A percentile compares a stretch with the other conserved stretches of the same genome.
phyloP scores from a whole-genome alignment of 2,113 vertebrate genomes.

The Nyctibius bracteatus region DNA sequence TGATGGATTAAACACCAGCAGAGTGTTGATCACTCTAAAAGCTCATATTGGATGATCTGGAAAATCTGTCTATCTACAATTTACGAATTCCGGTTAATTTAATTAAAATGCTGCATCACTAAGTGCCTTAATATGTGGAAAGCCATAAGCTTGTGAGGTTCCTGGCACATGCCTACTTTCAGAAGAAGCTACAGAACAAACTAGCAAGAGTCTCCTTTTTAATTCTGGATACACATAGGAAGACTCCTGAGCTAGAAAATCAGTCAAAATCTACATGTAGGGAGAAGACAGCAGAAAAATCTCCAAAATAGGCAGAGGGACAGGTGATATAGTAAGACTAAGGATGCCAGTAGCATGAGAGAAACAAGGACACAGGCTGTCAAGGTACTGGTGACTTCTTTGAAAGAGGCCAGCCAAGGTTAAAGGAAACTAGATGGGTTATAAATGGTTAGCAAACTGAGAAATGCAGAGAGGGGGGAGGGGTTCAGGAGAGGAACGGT shows the following conservation, averaged over 20 bases:
- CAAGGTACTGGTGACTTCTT: not conserved
- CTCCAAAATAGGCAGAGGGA: not conserved
- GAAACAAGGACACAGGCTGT: not conserved
- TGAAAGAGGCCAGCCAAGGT: not conserved
- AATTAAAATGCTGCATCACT: slow-evolving; percentile 62
- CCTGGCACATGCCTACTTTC: not conserved
- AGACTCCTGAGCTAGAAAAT: not conserved
- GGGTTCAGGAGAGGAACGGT: not conserved
- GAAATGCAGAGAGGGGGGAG: not conserved
- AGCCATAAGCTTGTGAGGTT: slow-evolving; percentile 41
- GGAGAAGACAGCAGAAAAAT: not conserved
- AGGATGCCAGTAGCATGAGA: not conserved
- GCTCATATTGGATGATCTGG: slow-evolving; percentile 62
- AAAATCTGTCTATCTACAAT: slow-evolving; percentile 64
- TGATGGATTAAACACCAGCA: slow-evolving; percentile 61
- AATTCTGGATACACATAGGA: not conserved
- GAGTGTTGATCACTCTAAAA: slow-evolving; percentile 58
- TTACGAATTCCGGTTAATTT: slow-evolving; percentile 61
- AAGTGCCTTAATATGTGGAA: slow-evolving; percentile 61
- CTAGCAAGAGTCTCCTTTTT: not conserved
- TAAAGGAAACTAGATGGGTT: not conserved
- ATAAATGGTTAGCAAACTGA: not conserved
- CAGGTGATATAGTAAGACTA: not conserved
- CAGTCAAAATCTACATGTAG: not conserved
- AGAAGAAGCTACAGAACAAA: slow-evolving; percentile 1